phyloP scores from a whole-genome alignment of 2,888 invertebrate species.

The Aricia artaxerxes region DNA sequence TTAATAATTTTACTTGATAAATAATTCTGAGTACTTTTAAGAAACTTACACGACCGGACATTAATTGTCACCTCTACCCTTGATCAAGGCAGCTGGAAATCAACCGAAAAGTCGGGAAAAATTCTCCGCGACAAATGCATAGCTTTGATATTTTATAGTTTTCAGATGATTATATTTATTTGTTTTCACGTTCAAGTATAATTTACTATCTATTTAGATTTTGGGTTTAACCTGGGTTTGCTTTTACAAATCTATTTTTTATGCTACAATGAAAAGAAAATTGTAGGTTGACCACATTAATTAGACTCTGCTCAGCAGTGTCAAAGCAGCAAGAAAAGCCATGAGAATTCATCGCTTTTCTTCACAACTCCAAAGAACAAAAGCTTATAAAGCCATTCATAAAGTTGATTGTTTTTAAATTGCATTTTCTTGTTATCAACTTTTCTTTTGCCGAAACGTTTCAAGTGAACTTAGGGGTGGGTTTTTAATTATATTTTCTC shows the following conservation, averaged over 20 bases:
- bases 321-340: background rate
- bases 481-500: background rate
- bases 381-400: background rate
- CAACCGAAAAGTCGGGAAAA: no score
- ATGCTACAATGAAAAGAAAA: background rate
- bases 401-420: conserved; percentile 7
- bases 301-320: background rate
- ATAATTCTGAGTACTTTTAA: no score
- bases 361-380: background rate
- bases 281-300: background rate
- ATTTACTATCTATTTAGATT: no score
- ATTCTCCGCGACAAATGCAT: no score
- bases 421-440: conserved; percentile 2
- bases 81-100: no score
- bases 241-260: background rate
- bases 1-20: no score
- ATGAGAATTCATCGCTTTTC: background rate
- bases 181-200: no score
- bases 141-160: no score
- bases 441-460: background rate
- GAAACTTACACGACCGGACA: no score
- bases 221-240: no score
- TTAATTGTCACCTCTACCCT: no score
- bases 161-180: no score
- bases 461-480: background rate